Percentiles rank a stretch among this genome's conserved stretches.
Conservation (phyloP, 2,888 invertebrate genomes). For the Ditula angustiorana region DNA sequence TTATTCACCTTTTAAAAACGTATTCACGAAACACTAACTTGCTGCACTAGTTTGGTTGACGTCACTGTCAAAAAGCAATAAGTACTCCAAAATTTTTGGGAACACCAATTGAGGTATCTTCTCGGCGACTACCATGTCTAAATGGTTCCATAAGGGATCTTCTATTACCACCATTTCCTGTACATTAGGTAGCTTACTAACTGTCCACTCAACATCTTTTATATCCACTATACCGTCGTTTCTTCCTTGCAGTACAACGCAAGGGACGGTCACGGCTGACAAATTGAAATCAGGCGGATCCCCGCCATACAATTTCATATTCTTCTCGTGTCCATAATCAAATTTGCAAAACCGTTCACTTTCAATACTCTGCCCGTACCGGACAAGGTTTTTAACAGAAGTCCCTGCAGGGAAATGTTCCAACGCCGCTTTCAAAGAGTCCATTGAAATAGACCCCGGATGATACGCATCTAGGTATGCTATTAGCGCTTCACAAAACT, state of each 20-base stretch:
- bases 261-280: slow-evolving; percentile 10
- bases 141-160: slow-evolving; percentile 26
- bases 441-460: neutral
- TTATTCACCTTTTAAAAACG: neutral
- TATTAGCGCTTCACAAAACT: neutral
- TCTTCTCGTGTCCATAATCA: slow-evolving; percentile 29
- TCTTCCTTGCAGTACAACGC: slow-evolving; percentile 6
- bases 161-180: slow-evolving; percentile 14
- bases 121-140: slow-evolving; percentile 16
- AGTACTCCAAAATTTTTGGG: slow-evolving; percentile 25
- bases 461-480: slow-evolving; percentile 5
- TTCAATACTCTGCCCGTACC: slow-evolving; percentile 20
- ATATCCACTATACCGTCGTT: slow-evolving; percentile 23
- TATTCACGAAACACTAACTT: neutral
- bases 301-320: slow-evolving; percentile 22
- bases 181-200: slow-evolving; percentile 17
- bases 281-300: slow-evolving; percentile 26
- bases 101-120: neutral
- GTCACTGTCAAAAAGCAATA: slow-evolving; percentile 15
- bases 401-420: slow-evolving; percentile 29
- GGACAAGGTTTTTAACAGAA: slow-evolving; percentile 15
- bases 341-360: slow-evolving; percentile 20
- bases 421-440: neutral
- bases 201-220: slow-evolving; percentile 15
- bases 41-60: neutral